These are phyloP conservation scores for Therioaphis trifolii DNA, from an alignment of 2,888 invertebrate genomes.

Conservation along the genomic window DNA sequence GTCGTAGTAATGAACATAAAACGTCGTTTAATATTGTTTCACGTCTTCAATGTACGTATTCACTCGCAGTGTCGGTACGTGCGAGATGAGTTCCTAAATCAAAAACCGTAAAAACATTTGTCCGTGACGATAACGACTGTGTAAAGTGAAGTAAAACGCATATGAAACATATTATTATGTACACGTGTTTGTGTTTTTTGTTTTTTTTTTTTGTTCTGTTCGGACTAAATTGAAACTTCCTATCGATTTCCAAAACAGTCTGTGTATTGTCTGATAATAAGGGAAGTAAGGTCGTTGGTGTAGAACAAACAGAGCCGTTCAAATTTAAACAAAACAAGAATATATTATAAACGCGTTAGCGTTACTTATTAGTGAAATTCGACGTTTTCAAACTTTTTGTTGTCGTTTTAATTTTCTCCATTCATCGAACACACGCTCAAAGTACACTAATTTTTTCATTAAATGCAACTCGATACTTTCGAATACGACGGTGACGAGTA, in stretches of 20 bases:
- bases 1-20: no score
- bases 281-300: background rate
- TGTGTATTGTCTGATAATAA: background rate
- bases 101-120: constrained; percentile 23
- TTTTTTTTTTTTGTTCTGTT: constrained; percentile 17
- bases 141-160: background rate
- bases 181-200: background rate
- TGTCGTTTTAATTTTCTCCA: constrained; percentile 34
- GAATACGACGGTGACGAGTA: no score
- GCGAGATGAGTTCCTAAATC: background rate
- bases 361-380: constrained; percentile 6
- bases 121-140: background rate
- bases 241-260: constrained; percentile 26
- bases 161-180: background rate
- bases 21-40: no score
- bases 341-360: background rate
- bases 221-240: constrained; percentile 9
- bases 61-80: background rate
- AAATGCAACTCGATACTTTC: background rate
- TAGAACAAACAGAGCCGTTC: background rate
- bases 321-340: constrained; percentile 1
- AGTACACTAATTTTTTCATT: background rate
- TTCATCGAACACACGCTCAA: background rate
- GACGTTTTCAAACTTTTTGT: background rate
- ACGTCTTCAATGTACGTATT: background rate